A percentile compares a stretch with the other conserved stretches of the same genome.
These are phyloP conservation scores for Henicopernis longicauda DNA, from an alignment of 2,113 vertebrate genomes.

Conservation along the genomic window DNA sequence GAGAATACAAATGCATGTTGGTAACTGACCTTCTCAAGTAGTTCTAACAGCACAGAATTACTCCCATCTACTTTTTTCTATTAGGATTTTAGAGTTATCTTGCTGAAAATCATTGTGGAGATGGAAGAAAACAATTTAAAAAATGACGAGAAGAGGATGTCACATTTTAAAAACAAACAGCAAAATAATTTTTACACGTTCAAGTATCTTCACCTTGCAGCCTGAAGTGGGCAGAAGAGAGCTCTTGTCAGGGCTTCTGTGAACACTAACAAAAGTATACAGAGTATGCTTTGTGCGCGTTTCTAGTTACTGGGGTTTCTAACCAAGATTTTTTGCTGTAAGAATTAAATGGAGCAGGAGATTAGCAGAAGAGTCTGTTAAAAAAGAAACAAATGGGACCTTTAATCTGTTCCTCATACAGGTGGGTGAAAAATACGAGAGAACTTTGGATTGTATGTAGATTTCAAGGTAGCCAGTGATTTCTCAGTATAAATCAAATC, in stretches of 20 bases:
- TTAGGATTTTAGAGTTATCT: neutral
- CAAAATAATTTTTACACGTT: neutral
- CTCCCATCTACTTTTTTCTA: neutral
- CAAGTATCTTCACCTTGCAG: neutral
- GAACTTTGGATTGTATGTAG: neutral
- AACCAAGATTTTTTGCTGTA: neutral
- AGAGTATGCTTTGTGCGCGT: neutral
- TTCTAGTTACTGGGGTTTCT: neutral
- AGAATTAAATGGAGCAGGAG: neutral
- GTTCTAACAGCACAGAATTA: neutral
- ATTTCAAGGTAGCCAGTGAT: neutral
- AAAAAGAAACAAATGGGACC: neutral
- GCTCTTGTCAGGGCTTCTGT: neutral
- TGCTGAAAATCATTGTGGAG: neutral
- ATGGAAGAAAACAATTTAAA: neutral
- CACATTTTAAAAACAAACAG: neutral
- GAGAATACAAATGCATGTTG: neutral
- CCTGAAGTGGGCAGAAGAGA: constrained; percentile 58
- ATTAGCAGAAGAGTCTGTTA: neutral
- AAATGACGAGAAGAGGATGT: neutral
- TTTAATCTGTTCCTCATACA: neutral
- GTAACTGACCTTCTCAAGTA: neutral
- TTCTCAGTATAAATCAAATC: neutral
- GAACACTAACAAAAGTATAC: neutral
- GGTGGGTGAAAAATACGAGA: neutral